A percentile compares a stretch with the other conserved stretches of the same genome.
phyloP scores from a whole-genome alignment of 2,113 vertebrate genomes.

The Tragelaphus scriptus region DNA sequence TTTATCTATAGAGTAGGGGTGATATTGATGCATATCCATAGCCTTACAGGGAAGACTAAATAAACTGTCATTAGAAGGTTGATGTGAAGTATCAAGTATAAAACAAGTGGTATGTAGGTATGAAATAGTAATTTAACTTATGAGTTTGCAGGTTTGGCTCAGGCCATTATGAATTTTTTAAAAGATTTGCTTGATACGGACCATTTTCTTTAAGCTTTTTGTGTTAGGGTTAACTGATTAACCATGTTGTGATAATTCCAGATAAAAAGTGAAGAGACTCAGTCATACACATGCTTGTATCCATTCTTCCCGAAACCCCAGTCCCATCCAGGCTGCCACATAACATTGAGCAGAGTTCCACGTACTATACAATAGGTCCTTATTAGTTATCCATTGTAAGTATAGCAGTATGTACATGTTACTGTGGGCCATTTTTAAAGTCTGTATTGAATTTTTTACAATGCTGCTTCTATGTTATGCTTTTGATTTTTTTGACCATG shows the following conservation, averaged over 20 bases:
- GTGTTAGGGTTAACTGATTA: not conserved
- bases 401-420: not conserved
- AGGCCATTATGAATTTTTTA: not conserved
- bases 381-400: not conserved
- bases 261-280: not conserved
- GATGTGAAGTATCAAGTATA: not conserved
- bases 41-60: not conserved
- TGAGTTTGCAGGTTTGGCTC: not conserved
- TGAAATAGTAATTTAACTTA: not conserved
- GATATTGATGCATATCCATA: not conserved
- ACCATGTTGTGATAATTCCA: not conserved
- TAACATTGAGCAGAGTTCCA: not conserved
- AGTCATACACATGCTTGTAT: not conserved
- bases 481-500: not conserved
- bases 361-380: not conserved
- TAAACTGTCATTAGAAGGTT: conserved; percentile 14
- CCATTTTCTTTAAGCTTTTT: not conserved
- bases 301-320: not conserved
- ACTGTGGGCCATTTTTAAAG: not conserved
- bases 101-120: not conserved
- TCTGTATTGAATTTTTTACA: not conserved
- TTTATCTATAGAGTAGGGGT: not conserved
- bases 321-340: not conserved
- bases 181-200: not conserved
- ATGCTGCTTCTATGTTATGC: not conserved